Conservation (phyloP, 2,888 invertebrate species). For the Octodonta nipae region DNA sequence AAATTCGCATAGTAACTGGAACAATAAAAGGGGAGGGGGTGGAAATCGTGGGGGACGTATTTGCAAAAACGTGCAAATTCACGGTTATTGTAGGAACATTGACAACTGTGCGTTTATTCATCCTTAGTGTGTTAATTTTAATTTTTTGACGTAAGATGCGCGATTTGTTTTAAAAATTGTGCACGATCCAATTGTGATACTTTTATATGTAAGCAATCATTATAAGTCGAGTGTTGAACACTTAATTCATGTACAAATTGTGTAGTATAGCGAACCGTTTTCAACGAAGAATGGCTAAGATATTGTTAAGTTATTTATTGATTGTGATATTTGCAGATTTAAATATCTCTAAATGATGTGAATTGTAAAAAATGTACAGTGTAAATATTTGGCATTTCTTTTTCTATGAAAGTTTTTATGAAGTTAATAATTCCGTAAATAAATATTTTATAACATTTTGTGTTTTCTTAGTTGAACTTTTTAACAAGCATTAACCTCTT, state of each 20-base stretch:
- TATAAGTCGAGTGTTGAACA: conserved; percentile 11
- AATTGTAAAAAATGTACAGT: too few species aligned
- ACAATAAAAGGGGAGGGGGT: conserved; percentile 37
- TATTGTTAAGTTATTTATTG: too few species aligned
- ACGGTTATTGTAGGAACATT: conserved; percentile 69
- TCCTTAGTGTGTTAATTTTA: conserved; percentile 33
- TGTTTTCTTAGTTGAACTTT: too few species aligned
- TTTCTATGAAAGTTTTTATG: too few species aligned
- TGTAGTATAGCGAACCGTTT: too few species aligned
- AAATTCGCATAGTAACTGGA: conserved; percentile 34
- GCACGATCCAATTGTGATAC: conserved; percentile 13
- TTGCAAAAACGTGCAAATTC: conserved; percentile 69
- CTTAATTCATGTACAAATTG: conserved; percentile 8
- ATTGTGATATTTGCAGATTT: too few species aligned
- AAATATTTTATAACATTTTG: too few species aligned
- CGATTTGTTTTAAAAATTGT: conserved; percentile 11
- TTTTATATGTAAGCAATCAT: conserved; percentile 4
- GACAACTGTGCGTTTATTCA: conserved; percentile 74
- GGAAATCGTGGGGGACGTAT: conserved; percentile 38
- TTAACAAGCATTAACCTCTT: too few species aligned
- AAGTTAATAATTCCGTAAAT: too few species aligned
- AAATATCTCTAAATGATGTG: too few species aligned
- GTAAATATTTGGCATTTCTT: too few species aligned
- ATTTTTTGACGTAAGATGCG: neutral
- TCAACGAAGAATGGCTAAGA: too few species aligned